Percentiles rank a stretch among this genome's conserved stretches.
phyloP scores from a whole-genome alignment of 2,797 vertebrate species.

The Poeciliopsis gracilis region DNA sequence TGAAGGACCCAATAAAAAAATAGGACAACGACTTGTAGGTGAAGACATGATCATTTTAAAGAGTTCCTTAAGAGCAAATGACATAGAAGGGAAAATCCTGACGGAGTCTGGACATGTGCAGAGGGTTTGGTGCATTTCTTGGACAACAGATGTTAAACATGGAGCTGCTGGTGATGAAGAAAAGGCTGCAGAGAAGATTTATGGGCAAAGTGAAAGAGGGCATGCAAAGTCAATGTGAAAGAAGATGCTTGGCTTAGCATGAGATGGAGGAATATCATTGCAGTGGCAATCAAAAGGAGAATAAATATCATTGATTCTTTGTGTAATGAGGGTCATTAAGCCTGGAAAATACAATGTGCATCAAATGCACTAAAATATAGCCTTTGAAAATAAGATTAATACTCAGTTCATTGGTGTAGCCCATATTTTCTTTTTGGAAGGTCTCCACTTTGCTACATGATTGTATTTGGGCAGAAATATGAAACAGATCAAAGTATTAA shows the following conservation, averaged over 20 bases:
- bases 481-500: neutral
- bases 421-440: neutral
- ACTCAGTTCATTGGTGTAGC: neutral
- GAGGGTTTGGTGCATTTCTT: neutral
- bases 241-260: neutral
- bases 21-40: neutral
- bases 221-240: neutral
- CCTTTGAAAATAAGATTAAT: neutral
- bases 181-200: neutral
- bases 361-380: neutral
- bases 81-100: neutral
- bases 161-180: neutral
- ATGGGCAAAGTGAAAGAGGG: neutral
- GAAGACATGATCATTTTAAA: neutral
- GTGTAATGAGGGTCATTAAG: neutral
- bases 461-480: neutral
- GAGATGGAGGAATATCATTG: neutral
- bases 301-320: neutral
- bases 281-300: neutral
- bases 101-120: neutral
- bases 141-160: neutral
- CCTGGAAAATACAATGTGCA: neutral
- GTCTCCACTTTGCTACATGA: neutral
- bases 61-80: neutral
- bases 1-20: neutral